Conservation (phyloP, 2,113 vertebrate genomes). For the Mastomys natalensis region DNA sequence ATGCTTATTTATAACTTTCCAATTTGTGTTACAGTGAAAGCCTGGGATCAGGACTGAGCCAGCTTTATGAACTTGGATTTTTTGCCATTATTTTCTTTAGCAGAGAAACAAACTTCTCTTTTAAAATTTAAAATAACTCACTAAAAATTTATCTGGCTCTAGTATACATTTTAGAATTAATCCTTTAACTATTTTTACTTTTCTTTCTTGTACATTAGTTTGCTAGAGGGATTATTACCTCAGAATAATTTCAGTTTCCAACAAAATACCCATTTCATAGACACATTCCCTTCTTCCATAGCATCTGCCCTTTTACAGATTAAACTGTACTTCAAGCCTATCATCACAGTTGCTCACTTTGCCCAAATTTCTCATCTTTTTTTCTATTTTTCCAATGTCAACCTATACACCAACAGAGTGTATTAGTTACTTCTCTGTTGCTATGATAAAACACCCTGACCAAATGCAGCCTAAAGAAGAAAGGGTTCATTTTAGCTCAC, state of each 20-base stretch:
- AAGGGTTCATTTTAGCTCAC: background rate
- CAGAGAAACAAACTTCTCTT: slow-evolving; percentile 38
- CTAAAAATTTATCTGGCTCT: slow-evolving; percentile 36
- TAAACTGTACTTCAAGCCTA: background rate
- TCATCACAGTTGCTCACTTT: background rate
- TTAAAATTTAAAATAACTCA: slow-evolving; percentile 47
- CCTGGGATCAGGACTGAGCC: background rate
- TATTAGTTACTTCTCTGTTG: background rate
- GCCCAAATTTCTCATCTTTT: background rate
- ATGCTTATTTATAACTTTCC: slow-evolving; percentile 51
- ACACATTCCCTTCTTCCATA: background rate
- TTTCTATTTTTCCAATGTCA: slow-evolving; percentile 34
- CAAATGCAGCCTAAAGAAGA: background rate
- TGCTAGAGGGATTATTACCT: background rate
- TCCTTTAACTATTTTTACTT: slow-evolving; percentile 11
- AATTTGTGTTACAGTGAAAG: slow-evolving; percentile 8
- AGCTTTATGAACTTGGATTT: slow-evolving; percentile 21
- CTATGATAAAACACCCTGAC: background rate
- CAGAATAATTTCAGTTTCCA: slow-evolving; percentile 3
- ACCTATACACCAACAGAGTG: background rate
- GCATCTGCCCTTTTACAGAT: background rate
- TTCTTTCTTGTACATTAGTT: background rate
- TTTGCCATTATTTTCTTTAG: background rate
- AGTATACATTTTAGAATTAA: slow-evolving; percentile 41
- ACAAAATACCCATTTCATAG: background rate